These are phyloP conservation scores for Spinibarbus caldwelli DNA, from an alignment of 2,797 vertebrate genomes.

Conservation along the genomic window DNA sequence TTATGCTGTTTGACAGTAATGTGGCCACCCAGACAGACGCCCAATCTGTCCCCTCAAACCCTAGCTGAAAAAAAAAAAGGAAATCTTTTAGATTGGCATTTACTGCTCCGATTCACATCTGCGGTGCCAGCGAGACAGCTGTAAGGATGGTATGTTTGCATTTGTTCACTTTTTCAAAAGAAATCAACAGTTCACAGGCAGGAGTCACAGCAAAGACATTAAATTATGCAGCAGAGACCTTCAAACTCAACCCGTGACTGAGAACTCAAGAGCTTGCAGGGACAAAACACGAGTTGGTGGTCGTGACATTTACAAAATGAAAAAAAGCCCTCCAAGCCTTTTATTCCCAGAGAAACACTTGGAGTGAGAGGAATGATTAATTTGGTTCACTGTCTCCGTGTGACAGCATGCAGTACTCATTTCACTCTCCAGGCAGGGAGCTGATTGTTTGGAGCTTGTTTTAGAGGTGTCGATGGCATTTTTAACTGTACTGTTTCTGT, in stretches of 20 bases:
- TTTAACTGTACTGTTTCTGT: constrained; percentile 42
- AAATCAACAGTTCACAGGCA: neutral
- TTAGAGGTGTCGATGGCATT: constrained; percentile 32
- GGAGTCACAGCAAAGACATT: neutral
- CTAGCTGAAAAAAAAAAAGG: neutral
- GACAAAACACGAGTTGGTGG: constrained; percentile 50
- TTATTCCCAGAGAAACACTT: constrained; percentile 27
- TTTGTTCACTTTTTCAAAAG: neutral
- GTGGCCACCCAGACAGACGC: neutral
- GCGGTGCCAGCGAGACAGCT: neutral
- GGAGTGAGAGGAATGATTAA: constrained; percentile 41
- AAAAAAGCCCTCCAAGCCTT: constrained; percentile 36
- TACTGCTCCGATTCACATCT: neutral
- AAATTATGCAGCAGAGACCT: constrained; percentile 46
- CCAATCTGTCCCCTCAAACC: neutral
- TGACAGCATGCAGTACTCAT: constrained; percentile 31
- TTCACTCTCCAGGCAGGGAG: constrained; percentile 37
- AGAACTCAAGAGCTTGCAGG: constrained; percentile 18
- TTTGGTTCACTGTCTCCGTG: constrained; percentile 18
- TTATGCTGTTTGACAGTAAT: neutral
- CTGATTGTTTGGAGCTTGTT: constrained; percentile 49
- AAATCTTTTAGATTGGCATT: neutral
- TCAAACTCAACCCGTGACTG: constrained; percentile 25
- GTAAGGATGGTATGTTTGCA: neutral
- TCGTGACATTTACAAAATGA: constrained; percentile 54